Percentiles rank a stretch among this genome's conserved stretches.
Evolutionary conservation across 1,140 invertebrate genomes (phyloP).

Genomic region (Antheraea mylitta): DNA sequence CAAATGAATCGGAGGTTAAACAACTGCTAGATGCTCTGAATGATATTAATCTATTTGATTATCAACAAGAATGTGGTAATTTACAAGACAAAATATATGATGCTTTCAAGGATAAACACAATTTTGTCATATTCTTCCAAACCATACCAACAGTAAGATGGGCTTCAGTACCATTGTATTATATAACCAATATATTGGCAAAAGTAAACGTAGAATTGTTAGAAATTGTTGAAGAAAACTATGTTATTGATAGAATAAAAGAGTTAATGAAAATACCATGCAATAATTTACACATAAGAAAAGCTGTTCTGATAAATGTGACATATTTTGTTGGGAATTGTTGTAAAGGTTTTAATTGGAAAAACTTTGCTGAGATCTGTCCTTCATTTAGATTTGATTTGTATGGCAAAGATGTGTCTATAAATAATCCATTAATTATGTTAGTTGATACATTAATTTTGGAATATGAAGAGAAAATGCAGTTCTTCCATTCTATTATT

Average conservation of each 20-base stretch:
- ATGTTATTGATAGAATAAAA: slow-evolving; percentile 29
- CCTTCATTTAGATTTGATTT: slow-evolving; percentile 22
- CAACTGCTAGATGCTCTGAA: slow-evolving; percentile 52
- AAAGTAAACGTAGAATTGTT: slow-evolving; percentile 21
- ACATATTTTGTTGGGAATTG: slow-evolving; percentile 47
- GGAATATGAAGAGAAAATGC: slow-evolving; percentile 28
- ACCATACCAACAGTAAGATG: slow-evolving; percentile 49
- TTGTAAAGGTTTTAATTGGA: slow-evolving; percentile 39
- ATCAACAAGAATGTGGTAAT: slow-evolving; percentile 28
- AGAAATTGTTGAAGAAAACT: slow-evolving; percentile 17
- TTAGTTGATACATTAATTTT: slow-evolving; percentile 28
- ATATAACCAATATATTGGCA: slow-evolving; percentile 43
- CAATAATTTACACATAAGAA: slow-evolving; percentile 56
- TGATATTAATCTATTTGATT: slow-evolving; percentile 56
- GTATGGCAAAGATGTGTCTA: not conserved
- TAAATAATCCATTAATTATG: slow-evolving; percentile 30
- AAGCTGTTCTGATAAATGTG: slow-evolving; percentile 49
- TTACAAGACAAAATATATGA: slow-evolving; percentile 37
- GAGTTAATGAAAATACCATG: slow-evolving; percentile 57
- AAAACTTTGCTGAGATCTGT: slow-evolving; percentile 37
- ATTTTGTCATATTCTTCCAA: slow-evolving; percentile 40
- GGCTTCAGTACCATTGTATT: slow-evolving; percentile 61
- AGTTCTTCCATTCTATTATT: slow-evolving; percentile 35
- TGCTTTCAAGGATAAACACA: slow-evolving; percentile 30
- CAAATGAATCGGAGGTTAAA: slow-evolving; percentile 37